Evolutionary conservation across 2,113 vertebrate genomes (phyloP), one percentile per base, ranked within the genome.

Genomic region (Cyanoramphus novaezelandiae): DNA sequence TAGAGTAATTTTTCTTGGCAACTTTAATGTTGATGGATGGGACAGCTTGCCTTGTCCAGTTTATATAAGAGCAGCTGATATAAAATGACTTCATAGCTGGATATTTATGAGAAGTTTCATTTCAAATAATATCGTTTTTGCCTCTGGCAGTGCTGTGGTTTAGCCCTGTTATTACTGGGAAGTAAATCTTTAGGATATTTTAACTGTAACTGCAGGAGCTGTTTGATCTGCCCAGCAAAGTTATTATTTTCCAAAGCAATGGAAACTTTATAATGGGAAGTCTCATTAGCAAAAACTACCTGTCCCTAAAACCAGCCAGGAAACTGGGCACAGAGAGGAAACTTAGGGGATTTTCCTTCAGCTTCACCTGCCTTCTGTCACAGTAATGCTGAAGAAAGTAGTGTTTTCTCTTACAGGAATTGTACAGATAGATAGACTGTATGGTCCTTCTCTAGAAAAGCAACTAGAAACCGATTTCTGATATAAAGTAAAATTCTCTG

Each of bases 51-150:
- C 91, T 91, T 96, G 95, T 96, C 96, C 96, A 97, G 96, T 96
- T 98, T 97, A 97, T 98, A 97, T 87, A 97, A 93, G 67, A 97
- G 97, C 83, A 96, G 77, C 82, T 97, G 97, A 97, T 98, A 97
- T 85, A 97, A 97, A 97, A 96, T 97, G 96, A 98, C 96, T 97
- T 97, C 90, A 94, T 92, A 92, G 96, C 93, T 98, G 93, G 97
- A 97, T 98, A 98, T 98, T 98, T 98, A 97, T 98, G 96, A 98
- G 97, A 98, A 97, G 90, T 97, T 98, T 98, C 93, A 97, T 98
- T 98, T 98, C 97, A 98, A 94, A 97, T 98, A 98, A 98, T 98
- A 98, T 8, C 95, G 88, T 15, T 97, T 95, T 96, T 97, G 97
- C 98, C 97, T 70, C 21, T 97, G 94, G 97, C 96, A 4, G 92